Conservation (phyloP, 2,113 vertebrate genomes). For the Silurus asotus region DNA sequence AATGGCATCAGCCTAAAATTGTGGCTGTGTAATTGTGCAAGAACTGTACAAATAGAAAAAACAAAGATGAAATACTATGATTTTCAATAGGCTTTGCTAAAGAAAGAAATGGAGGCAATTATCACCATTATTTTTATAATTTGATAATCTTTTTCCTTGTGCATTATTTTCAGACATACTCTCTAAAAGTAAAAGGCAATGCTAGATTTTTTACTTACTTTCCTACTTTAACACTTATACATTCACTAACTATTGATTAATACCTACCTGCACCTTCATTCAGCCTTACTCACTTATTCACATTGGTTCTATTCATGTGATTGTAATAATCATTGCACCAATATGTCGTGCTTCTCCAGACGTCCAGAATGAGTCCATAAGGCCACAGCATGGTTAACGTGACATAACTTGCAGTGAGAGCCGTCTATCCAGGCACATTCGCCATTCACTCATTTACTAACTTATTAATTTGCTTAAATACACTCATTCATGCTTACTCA, state of each 20-base stretch:
- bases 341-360: no score
- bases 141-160: neutral
- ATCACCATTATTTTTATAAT: slow-evolving; percentile 20
- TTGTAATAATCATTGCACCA: neutral
- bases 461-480: neutral
- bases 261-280: neutral
- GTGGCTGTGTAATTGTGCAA: slow-evolving; percentile 8
- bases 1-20: neutral
- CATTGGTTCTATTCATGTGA: neutral
- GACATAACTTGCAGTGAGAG: no score
- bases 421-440: neutral
- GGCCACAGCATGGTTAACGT: no score
- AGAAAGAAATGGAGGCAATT: neutral
- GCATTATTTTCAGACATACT: neutral
- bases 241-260: neutral
- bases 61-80: neutral
- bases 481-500: neutral
- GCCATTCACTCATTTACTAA: neutral
- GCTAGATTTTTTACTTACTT: neutral
- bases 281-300: neutral
- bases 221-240: neutral
- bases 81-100: neutral
- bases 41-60: neutral
- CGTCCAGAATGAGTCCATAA: no score
- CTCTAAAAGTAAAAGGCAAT: neutral